Conservation (phyloP, 2,888 invertebrate species). For the Drosophila falleni region DNA sequence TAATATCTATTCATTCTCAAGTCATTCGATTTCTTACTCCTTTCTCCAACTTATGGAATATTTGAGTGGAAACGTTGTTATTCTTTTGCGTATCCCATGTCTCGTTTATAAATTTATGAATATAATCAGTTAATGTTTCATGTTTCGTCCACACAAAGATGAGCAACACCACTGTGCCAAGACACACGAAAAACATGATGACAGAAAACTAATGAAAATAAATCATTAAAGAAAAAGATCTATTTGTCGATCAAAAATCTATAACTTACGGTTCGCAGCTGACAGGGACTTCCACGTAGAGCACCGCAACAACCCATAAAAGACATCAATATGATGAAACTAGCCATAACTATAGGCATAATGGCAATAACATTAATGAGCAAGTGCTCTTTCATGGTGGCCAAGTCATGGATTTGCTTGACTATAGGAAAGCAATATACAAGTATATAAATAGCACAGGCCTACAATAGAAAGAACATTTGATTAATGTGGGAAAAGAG, state of each 20-base stretch:
- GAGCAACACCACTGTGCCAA: conserved; percentile 10
- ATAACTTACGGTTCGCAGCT: conserved; percentile 21
- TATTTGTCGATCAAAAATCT: background rate
- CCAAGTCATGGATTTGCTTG: background rate
- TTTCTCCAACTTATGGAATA: conserved; percentile 10
- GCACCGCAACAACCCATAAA: conserved; percentile 34
- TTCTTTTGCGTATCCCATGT: background rate
- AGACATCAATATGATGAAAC: background rate
- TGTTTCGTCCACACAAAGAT: conserved; percentile 28
- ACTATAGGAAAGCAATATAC: conserved; percentile 2
- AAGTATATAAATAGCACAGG: conserved; percentile 6
- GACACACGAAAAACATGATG: conserved; percentile 24
- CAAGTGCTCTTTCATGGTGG: background rate
- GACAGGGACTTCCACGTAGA: background rate
- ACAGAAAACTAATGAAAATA: conserved; percentile 27
- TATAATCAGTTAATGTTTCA: background rate
- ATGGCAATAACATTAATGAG: conserved; percentile 7
- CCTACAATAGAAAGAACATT: conserved; percentile 12
- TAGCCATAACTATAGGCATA: conserved; percentile 4
- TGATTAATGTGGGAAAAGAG: background rate
- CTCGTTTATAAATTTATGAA: background rate
- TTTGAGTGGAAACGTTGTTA: background rate
- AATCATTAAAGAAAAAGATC: background rate
- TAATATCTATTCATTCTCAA: background rate
- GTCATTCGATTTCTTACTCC: background rate